Conservation (phyloP, 2,113 vertebrate genomes). For the Proteles cristata region DNA sequence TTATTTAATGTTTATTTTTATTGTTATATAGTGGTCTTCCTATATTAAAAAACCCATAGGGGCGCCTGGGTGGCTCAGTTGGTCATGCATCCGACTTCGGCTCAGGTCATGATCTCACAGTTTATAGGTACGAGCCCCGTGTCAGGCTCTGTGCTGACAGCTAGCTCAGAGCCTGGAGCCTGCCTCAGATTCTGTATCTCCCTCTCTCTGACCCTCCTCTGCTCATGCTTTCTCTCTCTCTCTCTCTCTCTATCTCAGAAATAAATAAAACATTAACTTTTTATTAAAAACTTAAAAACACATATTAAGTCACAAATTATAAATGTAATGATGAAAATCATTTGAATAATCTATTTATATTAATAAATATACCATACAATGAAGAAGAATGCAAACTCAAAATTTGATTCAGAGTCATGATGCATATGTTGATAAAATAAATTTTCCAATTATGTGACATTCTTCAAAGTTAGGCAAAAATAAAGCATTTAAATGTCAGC, state of each 20-base stretch:
- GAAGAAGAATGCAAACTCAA: background rate
- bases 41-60: background rate
- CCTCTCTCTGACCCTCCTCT: too few relatives aligned
- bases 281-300: background rate
- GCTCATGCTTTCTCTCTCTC: too few relatives aligned
- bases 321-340: background rate
- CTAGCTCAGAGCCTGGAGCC: too few relatives aligned
- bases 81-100: too few relatives aligned
- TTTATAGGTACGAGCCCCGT: too few relatives aligned
- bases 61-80: too few relatives aligned
- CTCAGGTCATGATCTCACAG: too few relatives aligned
- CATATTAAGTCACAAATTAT: background rate
- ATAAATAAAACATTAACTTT: too few relatives aligned
- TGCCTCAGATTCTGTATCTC: too few relatives aligned
- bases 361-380: background rate
- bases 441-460: constrained; percentile 31
- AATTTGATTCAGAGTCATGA: background rate
- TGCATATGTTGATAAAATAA: constrained; percentile 32
- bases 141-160: too few relatives aligned
- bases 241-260: too few relatives aligned
- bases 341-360: background rate
- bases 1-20: background rate
- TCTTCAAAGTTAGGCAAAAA: constrained; percentile 45
- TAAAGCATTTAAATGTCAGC: constrained; percentile 25
- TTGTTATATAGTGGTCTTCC: background rate